Percentiles rank a stretch among this genome's conserved stretches.
phyloP scores from a whole-genome alignment of 1,140 invertebrate genomes.

The Papilio polytes region DNA sequence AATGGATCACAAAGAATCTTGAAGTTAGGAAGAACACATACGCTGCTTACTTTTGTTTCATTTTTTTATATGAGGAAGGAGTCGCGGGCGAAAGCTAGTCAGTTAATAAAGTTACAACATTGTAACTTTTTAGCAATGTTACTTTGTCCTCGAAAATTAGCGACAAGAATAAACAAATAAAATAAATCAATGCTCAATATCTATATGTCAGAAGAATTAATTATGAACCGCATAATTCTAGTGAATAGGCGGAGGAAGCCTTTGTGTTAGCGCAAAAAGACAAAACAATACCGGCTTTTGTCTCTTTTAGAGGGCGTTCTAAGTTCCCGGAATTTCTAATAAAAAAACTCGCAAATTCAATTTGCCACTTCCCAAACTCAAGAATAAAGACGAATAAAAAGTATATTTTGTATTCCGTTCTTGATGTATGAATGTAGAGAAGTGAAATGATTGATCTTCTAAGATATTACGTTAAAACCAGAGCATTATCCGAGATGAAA shows the following conservation, averaged over 20 bases:
- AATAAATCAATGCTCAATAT: conserved; percentile 19
- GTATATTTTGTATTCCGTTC: conserved; percentile 10
- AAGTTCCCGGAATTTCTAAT: conserved; percentile 38
- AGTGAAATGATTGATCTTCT: conserved; percentile 36
- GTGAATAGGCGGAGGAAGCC: conserved; percentile 34
- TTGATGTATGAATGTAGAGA: conserved; percentile 24
- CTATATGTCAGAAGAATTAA: conserved; percentile 33
- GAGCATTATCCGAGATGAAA: conserved; percentile 31
- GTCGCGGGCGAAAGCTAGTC: too few species aligned
- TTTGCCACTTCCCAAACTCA: conserved; percentile 33
- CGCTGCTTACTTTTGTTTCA: too few species aligned
- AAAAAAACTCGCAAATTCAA: conserved; percentile 39
- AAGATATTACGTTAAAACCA: conserved; percentile 29
- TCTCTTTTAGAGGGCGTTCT: conserved; percentile 36
- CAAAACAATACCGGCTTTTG: conserved; percentile 40
- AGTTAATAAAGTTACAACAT: neutral
- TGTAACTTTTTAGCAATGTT: neutral
- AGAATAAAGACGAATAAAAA: conserved; percentile 29
- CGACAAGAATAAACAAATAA: conserved; percentile 7
- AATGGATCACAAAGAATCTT: too few species aligned
- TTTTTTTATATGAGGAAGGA: too few species aligned
- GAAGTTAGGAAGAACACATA: too few species aligned
- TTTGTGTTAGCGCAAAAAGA: conserved; percentile 32
- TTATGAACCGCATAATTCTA: conserved; percentile 32
- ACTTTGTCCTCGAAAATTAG: neutral